These are phyloP conservation scores for Hydrochoerus hydrochaeris DNA, from an alignment of 2,113 vertebrate genomes.

Conservation along the genomic window DNA sequence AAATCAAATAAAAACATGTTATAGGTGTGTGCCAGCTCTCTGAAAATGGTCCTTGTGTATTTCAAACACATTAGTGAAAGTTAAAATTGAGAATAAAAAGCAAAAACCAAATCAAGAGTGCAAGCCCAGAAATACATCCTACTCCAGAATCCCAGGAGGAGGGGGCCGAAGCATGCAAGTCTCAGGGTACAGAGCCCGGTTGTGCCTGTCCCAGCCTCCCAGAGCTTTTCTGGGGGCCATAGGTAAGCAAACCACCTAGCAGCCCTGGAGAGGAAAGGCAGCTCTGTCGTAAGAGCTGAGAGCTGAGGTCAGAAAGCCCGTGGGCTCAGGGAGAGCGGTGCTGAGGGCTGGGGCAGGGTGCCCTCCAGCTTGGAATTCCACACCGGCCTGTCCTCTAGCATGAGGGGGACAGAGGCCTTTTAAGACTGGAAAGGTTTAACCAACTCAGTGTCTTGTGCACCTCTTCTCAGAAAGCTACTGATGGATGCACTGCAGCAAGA, in stretches of 20 bases:
- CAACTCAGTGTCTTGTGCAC: not conserved
- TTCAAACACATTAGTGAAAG: not conserved
- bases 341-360: not conserved
- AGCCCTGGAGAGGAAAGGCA: not conserved
- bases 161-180: rapidly evolving
- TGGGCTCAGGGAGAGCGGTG: too few species aligned
- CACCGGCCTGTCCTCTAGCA: not conserved
- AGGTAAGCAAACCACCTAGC: not conserved
- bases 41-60: not conserved
- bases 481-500: not conserved
- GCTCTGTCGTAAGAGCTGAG: not conserved
- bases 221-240: too few species aligned
- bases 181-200: not conserved
- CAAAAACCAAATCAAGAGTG: not conserved
- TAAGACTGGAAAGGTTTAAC: not conserved
- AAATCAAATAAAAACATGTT: not conserved
- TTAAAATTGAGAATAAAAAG: not conserved
- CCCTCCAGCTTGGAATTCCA: not conserved
- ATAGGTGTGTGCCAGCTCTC: not conserved
- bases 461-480: not conserved
- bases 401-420: not conserved
- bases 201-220: rapidly evolving
- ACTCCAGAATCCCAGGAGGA: too few species aligned
- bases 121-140: not conserved
- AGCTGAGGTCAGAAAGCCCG: not conserved